These are phyloP conservation scores for Monomorium pharaonis DNA, from an alignment of 1,140 invertebrate genomes.

Conservation along the genomic window DNA sequence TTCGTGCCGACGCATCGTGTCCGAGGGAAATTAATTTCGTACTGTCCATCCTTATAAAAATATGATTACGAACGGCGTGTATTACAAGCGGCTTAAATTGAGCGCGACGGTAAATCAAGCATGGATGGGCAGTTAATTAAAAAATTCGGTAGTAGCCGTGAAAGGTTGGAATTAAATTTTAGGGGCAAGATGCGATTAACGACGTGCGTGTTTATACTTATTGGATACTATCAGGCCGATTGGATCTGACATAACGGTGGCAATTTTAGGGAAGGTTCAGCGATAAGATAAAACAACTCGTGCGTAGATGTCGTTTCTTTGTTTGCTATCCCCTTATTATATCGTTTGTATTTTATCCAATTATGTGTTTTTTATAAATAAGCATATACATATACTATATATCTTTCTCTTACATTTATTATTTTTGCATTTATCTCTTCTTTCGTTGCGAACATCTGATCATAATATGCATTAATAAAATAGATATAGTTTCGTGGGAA, in stretches of 20 bases:
- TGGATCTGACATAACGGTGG: slow-evolving; percentile 54
- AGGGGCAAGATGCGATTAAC: slow-evolving; percentile 52
- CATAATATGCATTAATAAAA: slow-evolving; percentile 31
- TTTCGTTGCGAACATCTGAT: background rate
- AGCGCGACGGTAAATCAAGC: slow-evolving; percentile 40
- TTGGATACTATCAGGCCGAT: slow-evolving; percentile 46
- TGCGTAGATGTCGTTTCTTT: background rate
- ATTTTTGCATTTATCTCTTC: background rate
- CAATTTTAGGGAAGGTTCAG: slow-evolving; percentile 60
- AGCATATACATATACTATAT: no score
- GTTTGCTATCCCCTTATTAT: background rate
- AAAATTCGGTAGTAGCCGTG: slow-evolving; percentile 69
- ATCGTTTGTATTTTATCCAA: background rate
- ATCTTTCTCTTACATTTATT: slow-evolving; percentile 4
- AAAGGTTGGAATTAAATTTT: slow-evolving; percentile 69
- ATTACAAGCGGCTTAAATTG: slow-evolving; percentile 42
- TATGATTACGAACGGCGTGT: slow-evolving; percentile 38
- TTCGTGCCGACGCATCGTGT: slow-evolving; percentile 35
- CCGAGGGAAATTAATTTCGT: slow-evolving; percentile 48
- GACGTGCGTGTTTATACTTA: slow-evolving; percentile 42
- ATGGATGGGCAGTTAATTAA: slow-evolving; percentile 60
- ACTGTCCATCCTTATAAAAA: slow-evolving; percentile 39
- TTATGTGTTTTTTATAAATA: background rate
- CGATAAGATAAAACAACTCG: slow-evolving; percentile 68
- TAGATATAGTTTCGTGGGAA: background rate